Evolutionary conservation across 2,888 invertebrate genomes (phyloP).

Genomic region (Smittia aterrima): DNA sequence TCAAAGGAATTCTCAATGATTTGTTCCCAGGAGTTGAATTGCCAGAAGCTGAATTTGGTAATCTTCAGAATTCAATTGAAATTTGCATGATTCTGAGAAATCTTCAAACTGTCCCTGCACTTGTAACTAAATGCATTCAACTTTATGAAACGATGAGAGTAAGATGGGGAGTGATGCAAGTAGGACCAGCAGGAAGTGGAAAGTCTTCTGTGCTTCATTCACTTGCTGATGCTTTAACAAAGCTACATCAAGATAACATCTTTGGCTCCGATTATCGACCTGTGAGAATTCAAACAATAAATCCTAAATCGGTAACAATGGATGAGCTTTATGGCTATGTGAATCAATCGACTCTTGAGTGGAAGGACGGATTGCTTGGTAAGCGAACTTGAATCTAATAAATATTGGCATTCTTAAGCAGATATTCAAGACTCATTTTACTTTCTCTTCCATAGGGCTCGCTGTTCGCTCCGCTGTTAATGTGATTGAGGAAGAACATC

Average conservation of each 20-base stretch:
- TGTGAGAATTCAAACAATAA: slow-evolving; percentile 76
- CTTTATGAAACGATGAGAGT: slow-evolving; percentile 88
- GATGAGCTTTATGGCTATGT: slow-evolving; percentile 88
- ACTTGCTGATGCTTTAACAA: slow-evolving; percentile 66
- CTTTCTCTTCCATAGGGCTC: slow-evolving; percentile 43
- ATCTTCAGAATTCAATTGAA: slow-evolving; percentile 65
- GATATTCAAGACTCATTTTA: neutral
- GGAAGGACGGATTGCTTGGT: slow-evolving; percentile 88
- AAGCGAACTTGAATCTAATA: too few species aligned
- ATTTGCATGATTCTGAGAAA: slow-evolving; percentile 58
- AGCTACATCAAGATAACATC: slow-evolving; percentile 62
- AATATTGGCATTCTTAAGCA: slow-evolving; percentile 55
- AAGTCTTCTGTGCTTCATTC: slow-evolving; percentile 77
- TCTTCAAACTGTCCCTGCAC: slow-evolving; percentile 65
- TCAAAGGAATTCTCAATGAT: slow-evolving; percentile 86
- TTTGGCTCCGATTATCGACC: slow-evolving; percentile 64
- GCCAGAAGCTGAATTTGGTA: slow-evolving; percentile 76
- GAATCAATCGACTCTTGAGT: slow-evolving; percentile 78
- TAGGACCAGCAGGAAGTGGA: slow-evolving; percentile 86
- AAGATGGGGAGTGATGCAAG: slow-evolving; percentile 89
- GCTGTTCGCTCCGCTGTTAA: slow-evolving; percentile 50
- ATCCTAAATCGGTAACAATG: slow-evolving; percentile 84
- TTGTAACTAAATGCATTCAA: slow-evolving; percentile 76
- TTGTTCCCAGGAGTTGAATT: slow-evolving; percentile 80
- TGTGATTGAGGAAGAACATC: slow-evolving; percentile 65